Percentiles rank a stretch among this genome's conserved stretches.
Conservation (phyloP, 2,113 vertebrate species). For the Leptobrachium leishanense region DNA sequence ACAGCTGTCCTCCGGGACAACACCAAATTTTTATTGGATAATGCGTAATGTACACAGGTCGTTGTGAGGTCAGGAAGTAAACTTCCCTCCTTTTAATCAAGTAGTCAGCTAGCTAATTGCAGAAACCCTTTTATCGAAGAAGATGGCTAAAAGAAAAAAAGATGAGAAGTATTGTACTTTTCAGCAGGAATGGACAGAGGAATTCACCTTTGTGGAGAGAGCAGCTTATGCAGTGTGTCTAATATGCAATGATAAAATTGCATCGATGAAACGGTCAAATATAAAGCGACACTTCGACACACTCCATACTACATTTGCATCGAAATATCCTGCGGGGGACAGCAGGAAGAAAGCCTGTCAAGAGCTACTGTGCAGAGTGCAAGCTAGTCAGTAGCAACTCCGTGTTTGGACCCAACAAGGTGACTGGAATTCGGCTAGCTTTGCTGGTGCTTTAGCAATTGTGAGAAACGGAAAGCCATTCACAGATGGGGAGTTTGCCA, state of each 20-base stretch:
- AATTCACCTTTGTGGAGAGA: background rate
- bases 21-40: no score
- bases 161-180: no score
- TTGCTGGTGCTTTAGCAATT: conserved; percentile 53
- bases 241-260: conserved; percentile 36
- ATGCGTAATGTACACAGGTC: no score
- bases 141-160: no score
- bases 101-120: no score
- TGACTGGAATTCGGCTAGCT: conserved; percentile 45
- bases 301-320: no score
- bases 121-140: no score
- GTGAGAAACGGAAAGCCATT: conserved; percentile 53
- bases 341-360: conserved; percentile 49
- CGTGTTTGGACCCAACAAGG: conserved; percentile 41
- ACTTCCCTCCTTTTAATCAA: no score
- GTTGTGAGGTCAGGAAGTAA: no score
- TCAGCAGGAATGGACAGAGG: no score
- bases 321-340: conserved; percentile 3
- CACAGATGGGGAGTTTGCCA: background rate
- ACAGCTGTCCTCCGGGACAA: no score
- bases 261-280: conserved; percentile 27
- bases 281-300: background rate
- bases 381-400: conserved; percentile 54
- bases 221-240: conserved; percentile 27
- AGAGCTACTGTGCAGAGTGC: conserved; percentile 50